A percentile compares a stretch with the other conserved stretches of the same genome.
Conservation (phyloP, 2,888 invertebrate species). For the Adelognathus sp. region DNA sequence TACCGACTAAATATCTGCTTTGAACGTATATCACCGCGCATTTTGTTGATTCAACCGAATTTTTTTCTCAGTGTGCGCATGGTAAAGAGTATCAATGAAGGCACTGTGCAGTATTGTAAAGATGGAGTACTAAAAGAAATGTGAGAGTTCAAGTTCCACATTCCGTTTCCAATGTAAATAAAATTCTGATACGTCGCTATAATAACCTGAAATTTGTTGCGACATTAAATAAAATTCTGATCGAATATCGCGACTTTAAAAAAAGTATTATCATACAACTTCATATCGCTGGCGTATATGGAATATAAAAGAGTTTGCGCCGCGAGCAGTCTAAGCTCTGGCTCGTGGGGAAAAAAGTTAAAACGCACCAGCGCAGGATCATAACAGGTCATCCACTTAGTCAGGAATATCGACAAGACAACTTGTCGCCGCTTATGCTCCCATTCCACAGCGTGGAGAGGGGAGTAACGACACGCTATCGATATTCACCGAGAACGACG, state of each 20-base stretch:
- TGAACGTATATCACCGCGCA: too few relatives aligned
- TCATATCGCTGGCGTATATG: neutral
- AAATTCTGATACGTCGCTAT: conserved; percentile 55
- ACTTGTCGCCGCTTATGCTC: conserved; percentile 42
- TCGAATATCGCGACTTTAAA: conserved; percentile 19
- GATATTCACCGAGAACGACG: conserved; percentile 39
- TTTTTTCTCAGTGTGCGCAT: conserved; percentile 12
- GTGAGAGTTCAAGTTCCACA: neutral
- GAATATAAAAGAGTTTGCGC: neutral
- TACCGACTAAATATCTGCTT: too few relatives aligned
- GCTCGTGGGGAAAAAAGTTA: neutral
- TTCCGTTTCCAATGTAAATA: conserved; percentile 12
- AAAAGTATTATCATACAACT: conserved; percentile 41
- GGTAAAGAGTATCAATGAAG: conserved; percentile 39
- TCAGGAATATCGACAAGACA: conserved; percentile 43
- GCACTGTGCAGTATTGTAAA: conserved; percentile 37
- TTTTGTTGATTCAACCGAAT: too few relatives aligned
- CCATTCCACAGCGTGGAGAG: neutral
- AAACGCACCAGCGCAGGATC: conserved; percentile 5
- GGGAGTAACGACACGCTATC: conserved; percentile 20
- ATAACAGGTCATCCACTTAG: conserved; percentile 42
- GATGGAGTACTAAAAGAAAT: conserved; percentile 4
- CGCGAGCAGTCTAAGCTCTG: neutral
- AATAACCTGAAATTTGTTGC: too few relatives aligned
- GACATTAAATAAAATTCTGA: conserved; percentile 48